These are phyloP conservation scores for Dromas ardeola DNA, from an alignment of 2,113 vertebrate genomes.

Conservation along the genomic window DNA sequence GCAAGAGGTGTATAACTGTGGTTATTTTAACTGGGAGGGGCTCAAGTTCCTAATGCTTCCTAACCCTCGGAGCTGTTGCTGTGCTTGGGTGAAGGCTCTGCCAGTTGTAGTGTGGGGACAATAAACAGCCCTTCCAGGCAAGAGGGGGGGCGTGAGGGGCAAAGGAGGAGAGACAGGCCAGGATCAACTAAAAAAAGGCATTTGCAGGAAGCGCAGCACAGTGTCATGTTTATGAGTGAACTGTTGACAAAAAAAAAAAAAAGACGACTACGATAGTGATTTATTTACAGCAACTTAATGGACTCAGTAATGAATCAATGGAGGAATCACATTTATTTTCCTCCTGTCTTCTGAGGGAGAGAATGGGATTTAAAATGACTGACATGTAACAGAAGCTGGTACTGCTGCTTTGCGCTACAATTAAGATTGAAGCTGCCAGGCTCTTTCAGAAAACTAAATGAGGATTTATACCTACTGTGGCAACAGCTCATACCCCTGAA, in stretches of 20 bases:
- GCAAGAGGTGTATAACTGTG: slow-evolving; percentile 10
- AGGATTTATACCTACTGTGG: background rate
- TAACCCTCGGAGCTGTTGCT: fast-evolving
- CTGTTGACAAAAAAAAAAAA: background rate
- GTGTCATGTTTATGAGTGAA: fast-evolving
- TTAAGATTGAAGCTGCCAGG: background rate
- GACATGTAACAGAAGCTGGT: background rate
- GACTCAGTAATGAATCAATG: background rate
- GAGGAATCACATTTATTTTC: fast-evolving
- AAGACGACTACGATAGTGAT: too few relatives aligned
- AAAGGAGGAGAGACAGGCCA: background rate
- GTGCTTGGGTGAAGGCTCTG: background rate
- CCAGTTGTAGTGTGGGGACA: fast-evolving
- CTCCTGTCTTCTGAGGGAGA: background rate
- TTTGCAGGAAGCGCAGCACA: background rate
- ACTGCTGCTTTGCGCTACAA: background rate
- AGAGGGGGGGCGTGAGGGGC: background rate
- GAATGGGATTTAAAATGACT: background rate
- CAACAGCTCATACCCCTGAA: fast-evolving
- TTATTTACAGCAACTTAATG: fast-evolving
- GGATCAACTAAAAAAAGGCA: too few relatives aligned
- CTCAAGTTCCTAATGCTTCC: fast-evolving
- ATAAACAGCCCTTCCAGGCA: background rate
- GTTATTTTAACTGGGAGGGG: background rate
- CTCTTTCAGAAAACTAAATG: background rate